Evolutionary conservation across 1,140 invertebrate genomes (phyloP), one percentile per base, ranked within the genome.

Genomic region (Diabrotica undecimpunctata): DNA sequence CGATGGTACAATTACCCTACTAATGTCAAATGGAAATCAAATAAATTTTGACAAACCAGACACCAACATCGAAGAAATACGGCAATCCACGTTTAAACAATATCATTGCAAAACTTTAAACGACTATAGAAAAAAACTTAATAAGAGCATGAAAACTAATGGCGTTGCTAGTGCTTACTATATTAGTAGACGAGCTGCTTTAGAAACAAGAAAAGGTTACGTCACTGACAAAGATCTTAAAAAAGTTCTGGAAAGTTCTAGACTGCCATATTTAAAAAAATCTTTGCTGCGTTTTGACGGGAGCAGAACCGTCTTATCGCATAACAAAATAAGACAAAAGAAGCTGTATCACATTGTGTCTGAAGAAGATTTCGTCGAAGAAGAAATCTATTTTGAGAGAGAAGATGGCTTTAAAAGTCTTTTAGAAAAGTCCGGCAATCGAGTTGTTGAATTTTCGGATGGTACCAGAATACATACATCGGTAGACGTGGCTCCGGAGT

Each of bases 1-100:
- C 51, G 66, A 73, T 64, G 72, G 72, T 39, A 66, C 68, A 9
- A 65, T 71, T 5, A 70, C 55, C 11, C 55, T 73, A 36, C 39
- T 70, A 4, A 68, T 63, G 56, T 62, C 68, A 13, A 68, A 66
- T 9, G 72, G 72, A 11, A 67, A 73, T 14, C 65, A 65, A 9
- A 61, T 72, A 14, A 54, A 66, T 13, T 67, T 70, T 39, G 65
- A 71, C 25, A 69, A 69, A 54, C 60, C 62, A 11, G 65, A 52
- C 41, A 58, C 56, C 36, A 54, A 52, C 7, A 57, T 37, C 12
- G 57, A 9, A 12, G 25, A 56, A 9, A 52, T 59, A 0, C 51
- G 25, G 10, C 11, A 54, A 38, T 62, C 51, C 12, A 13, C 12
- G 5, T 5, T 61, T 2, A 61, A 65, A 39, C 12, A 14, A 35